Conservation (phyloP, 2,888 invertebrate species). For the Zhuqinia jingwanae region DNA sequence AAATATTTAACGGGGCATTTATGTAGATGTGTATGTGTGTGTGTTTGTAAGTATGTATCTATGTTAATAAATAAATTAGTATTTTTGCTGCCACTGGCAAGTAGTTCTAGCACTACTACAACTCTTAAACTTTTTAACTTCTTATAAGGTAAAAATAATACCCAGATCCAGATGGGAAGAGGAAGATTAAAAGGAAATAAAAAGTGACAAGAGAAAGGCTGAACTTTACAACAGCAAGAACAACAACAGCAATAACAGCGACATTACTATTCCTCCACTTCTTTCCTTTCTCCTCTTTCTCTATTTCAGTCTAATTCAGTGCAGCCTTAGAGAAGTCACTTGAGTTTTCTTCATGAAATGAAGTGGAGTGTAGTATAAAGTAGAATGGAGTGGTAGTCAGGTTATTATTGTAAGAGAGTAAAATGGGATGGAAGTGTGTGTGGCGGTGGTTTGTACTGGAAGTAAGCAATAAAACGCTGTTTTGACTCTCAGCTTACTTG, state of each 20-base stretch:
- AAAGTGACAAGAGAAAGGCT: slow-evolving; percentile 51
- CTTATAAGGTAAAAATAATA: not conserved
- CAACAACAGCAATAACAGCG: slow-evolving; percentile 41
- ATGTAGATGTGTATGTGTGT: not conserved
- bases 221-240: slow-evolving; percentile 33
- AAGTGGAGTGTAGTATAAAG: not conserved
- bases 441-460: not conserved
- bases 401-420: slow-evolving; percentile 19
- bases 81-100: not conserved
- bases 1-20: slow-evolving; percentile 36
- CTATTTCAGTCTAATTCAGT: not conserved
- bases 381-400: slow-evolving; percentile 8
- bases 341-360: not conserved
- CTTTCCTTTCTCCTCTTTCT: not conserved
- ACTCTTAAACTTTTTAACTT: not conserved
- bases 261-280: slow-evolving; percentile 18
- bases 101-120: not conserved
- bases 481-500: not conserved
- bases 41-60: not conserved
- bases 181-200: slow-evolving; percentile 52
- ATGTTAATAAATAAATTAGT: slow-evolving; percentile 29
- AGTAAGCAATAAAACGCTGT: slow-evolving; percentile 19
- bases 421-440: slow-evolving; percentile 5
- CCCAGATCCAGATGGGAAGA: slow-evolving; percentile 5
- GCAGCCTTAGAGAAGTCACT: not conserved